Base-by-base conservation (phyloP, 2,797 vertebrate species). In the Sebastiscus albofasciatus region DNA sequence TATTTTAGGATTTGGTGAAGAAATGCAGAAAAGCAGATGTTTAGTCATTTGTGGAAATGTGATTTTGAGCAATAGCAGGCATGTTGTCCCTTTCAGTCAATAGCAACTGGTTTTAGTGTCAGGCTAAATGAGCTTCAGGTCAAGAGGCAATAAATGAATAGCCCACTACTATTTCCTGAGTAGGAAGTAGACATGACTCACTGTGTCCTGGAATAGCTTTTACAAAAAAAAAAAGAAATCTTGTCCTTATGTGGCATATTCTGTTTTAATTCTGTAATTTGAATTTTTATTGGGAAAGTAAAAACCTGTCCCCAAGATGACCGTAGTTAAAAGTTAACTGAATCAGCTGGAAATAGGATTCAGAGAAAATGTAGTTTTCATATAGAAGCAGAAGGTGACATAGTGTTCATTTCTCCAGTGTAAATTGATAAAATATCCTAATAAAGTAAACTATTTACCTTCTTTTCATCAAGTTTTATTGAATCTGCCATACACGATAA, bases 141-240 rank as follows among this genome's bases (percentile, higher is more conserved):
- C 75, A 72, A 66, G 34, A 1, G n/a, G 34, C 62, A 74, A 65
- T 77, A 58, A 58, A 24, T 59, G 36, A 75, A 72, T 16, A 61
- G 20, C 24, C 16, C 26, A 27, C 24, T 42, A 56, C 4, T 60
- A 46, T 67, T 80, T 74, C 52, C 62, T 79, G 58, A 12, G 54
- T 9, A 60, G 31, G 24, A 76, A 72, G 36, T 22, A 22, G 49
- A 59, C 31, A 26, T 67, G 24, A 68, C 29, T 83, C 29, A 71
- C n/a, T 39, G 26, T 70, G 20, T 61, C 52, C 42, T 56, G 24
- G 31, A 54, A 64, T 59, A 64, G 14, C 67, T n/a, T 29, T 42
- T 31, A 36, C 11, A 27, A 20, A 68, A 24, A 18, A n/a, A n/a
- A 24, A 24, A 24, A 24, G 24, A 6, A 26, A 16, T 7, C 1